These are phyloP conservation scores for Thelohanellus kitauei DNA, from an alignment of 30 jellyfish, hydroid and myxozoan genomes.

Conservation along the genomic window DNA sequence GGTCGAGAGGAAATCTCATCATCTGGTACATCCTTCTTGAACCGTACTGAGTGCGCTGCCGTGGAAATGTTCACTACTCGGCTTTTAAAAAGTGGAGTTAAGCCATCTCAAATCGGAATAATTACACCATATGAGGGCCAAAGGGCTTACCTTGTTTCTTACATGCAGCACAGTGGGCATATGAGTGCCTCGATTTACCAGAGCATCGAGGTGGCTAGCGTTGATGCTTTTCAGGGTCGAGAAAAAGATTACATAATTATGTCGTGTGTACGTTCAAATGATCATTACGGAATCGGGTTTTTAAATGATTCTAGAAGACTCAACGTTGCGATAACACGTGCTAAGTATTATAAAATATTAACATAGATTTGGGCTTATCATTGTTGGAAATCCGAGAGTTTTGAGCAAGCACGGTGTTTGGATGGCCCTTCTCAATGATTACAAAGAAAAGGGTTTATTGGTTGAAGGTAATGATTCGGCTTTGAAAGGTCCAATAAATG, in stretches of 20 bases:
- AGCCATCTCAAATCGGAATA: slow-evolving; percentile 85
- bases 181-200: slow-evolving; percentile 2
- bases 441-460: slow-evolving; percentile 56
- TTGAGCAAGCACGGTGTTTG: slow-evolving; percentile 64
- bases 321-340: slow-evolving; percentile 75
- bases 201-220: slow-evolving; percentile 93
- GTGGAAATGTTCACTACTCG: slow-evolving; percentile 91
- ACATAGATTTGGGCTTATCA: slow-evolving; percentile 46
- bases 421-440: slow-evolving; percentile 67
- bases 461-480: slow-evolving; percentile 97
- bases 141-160: slow-evolving; percentile 75
- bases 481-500: no score
- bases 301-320: slow-evolving; percentile 84
- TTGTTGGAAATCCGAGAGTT: slow-evolving; percentile 86
- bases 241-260: slow-evolving; percentile 86
- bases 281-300: slow-evolving; percentile 74
- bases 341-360: slow-evolving; percentile 16
- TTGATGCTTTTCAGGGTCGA: slow-evolving; percentile 94
- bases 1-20: slow-evolving; percentile 96
- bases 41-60: slow-evolving; percentile 91
- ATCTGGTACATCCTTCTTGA: slow-evolving; percentile 76
- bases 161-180: slow-evolving; percentile 78
- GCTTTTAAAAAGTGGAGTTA: slow-evolving; percentile 70
- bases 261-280: slow-evolving; percentile 96
- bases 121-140: slow-evolving; percentile 96